Evolutionary conservation across 2,888 invertebrate species (phyloP).

Genomic region (Melinaea menophilus): DNA sequence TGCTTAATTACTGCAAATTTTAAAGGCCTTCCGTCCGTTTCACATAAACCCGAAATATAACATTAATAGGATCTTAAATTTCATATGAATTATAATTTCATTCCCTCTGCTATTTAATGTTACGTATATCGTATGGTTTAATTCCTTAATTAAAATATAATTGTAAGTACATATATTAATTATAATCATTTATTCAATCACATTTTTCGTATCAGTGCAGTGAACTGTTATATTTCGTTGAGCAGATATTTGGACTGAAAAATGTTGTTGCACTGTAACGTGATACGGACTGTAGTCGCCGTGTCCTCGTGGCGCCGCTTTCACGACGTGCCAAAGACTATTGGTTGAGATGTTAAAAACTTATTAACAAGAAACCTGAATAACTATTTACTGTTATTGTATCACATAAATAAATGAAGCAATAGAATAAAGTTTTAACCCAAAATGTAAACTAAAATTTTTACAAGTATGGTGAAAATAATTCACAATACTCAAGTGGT

Average conservation of each 20-base stretch:
- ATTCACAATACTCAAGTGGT: neutral
- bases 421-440: too few relatives aligned
- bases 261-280: constrained; percentile 23
- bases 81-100: constrained; percentile 2
- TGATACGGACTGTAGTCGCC: constrained; percentile 35
- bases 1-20: constrained; percentile 12
- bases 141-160: neutral
- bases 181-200: too few relatives aligned
- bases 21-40: constrained; percentile 9
- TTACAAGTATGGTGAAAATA: neutral
- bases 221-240: neutral
- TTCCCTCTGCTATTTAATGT: neutral
- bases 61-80: constrained; percentile 1
- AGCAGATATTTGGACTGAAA: constrained; percentile 29
- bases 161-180: too few relatives aligned
- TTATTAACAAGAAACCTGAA: constrained; percentile 4
- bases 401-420: neutral
- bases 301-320: constrained; percentile 43
- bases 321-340: constrained; percentile 34
- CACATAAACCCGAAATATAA: constrained; percentile 8
- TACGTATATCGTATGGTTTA: neutral
- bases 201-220: neutral
- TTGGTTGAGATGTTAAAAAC: constrained; percentile 8
- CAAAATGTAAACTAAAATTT: neutral
- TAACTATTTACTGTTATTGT: neutral